Evolutionary conservation across 2,888 invertebrate genomes (phyloP).

Genomic region (Leucozona laternaria): DNA sequence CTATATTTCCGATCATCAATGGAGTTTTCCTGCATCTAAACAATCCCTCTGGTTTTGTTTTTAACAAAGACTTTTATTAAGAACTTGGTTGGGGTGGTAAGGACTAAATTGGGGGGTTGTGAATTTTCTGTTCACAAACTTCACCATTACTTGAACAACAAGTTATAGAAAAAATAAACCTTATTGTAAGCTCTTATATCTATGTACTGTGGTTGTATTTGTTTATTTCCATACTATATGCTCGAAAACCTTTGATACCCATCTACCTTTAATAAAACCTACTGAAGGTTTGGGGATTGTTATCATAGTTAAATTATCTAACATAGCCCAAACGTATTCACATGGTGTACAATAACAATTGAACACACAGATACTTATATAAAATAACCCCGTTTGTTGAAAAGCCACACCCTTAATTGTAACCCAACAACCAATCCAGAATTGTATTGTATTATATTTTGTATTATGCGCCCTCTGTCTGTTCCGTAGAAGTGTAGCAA

Average conservation of each 20-base stretch:
- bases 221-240: background rate
- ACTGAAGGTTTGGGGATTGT: slow-evolving; percentile 63
- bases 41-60: slow-evolving; percentile 57
- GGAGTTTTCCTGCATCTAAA: slow-evolving; percentile 30
- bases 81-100: slow-evolving; percentile 69
- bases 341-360: slow-evolving; percentile 10
- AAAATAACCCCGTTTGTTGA: slow-evolving; percentile 63
- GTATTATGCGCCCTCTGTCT: slow-evolving; percentile 55
- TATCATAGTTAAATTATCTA: slow-evolving; percentile 70
- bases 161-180: background rate
- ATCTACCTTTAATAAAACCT: slow-evolving; percentile 54
- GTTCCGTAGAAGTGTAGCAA: background rate
- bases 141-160: slow-evolving; percentile 28
- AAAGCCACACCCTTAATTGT: slow-evolving; percentile 73
- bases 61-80: slow-evolving; percentile 54
- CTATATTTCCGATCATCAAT: slow-evolving; percentile 68
- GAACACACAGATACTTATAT: slow-evolving; percentile 14
- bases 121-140: background rate
- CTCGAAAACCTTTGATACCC: slow-evolving; percentile 35
- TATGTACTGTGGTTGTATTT: background rate
- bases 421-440: slow-evolving; percentile 78
- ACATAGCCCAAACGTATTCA: slow-evolving; percentile 53
- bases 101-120: slow-evolving; percentile 59
- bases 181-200: background rate
- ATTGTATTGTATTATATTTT: slow-evolving; percentile 65